Base-by-base conservation (phyloP, 2,888 invertebrate genomes). In the Patella depressa region DNA sequence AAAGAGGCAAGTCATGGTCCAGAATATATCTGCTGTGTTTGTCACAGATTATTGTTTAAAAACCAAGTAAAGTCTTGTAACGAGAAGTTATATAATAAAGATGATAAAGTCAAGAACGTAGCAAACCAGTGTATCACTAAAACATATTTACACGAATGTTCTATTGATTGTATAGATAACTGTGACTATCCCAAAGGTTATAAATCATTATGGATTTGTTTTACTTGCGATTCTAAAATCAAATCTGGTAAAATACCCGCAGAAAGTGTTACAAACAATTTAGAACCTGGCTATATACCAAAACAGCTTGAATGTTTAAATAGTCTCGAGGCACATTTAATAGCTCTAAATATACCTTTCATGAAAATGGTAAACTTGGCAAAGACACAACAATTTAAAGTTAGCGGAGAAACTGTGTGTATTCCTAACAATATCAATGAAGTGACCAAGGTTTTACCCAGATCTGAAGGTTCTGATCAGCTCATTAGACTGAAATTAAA, bases 261-360 rank as follows among this genome's bases (percentile, higher is more conserved):
- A 12, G 72, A 72, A 29, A 15, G 15, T 72, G 72, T 72, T n/a
- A 53, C 53, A 14, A 72, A 72, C 45, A 72, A 72, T 72, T 34
- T 72, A n/a, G 53, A 45, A 29, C 72, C 54, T 34, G 34, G 19
- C 14, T 9, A 29, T 45, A 72, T 72, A 45, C 72, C 72, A 34
- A 17, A 29, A 72, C 17, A 29, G n/a, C 45, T 72, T 4, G 45
- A 5, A 15, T 19, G 72, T 53, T 53, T 72, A 11, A 72, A 72
- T 54, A 12, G n/a, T 14, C 5, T 72, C 3, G 54, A 72, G 19
- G 14, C 14, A 1, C 72, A 72, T 45, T 34, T 72, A 53, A 72
- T 72, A 17, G 12, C 72, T 45, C 15, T 34, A 12, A 72, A 72
- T 54, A 72, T 72, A 9, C 34, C 45, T 14, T 72, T 72, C 34